Percentiles rank a stretch among this genome's conserved stretches.
These are phyloP conservation scores for Myiagra hebetior DNA, from an alignment of 2,113 vertebrate genomes.

Conservation along the genomic window DNA sequence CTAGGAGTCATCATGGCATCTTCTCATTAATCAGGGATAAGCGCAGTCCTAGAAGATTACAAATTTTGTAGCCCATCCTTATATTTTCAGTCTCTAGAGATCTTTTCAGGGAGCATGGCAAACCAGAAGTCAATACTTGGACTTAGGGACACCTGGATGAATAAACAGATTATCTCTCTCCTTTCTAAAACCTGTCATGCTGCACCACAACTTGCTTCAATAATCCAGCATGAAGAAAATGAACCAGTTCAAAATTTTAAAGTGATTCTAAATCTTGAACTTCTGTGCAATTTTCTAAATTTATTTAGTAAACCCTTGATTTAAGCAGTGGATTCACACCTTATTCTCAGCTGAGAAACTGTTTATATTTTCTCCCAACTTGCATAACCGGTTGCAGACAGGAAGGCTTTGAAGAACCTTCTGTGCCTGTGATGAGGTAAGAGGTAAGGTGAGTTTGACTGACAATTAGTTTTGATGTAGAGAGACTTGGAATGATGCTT, in stretches of 20 bases:
- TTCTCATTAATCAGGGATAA: slow-evolving; percentile 26
- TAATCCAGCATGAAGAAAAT: neutral
- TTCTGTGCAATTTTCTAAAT: neutral
- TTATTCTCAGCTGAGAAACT: slow-evolving; percentile 28
- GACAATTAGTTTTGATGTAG: neutral
- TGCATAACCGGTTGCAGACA: neutral
- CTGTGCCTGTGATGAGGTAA: neutral
- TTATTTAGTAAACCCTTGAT: slow-evolving; percentile 13
- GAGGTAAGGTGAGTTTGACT: neutral
- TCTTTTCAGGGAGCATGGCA: neutral
- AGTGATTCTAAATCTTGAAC: slow-evolving; percentile 1
- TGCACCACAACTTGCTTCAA: neutral
- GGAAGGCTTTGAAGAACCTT: neutral
- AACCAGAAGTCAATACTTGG: slow-evolving; percentile 62
- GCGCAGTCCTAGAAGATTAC: neutral
- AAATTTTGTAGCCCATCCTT: slow-evolving; percentile 6
- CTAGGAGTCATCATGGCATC: neutral
- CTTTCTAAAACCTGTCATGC: neutral
- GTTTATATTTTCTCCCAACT: neutral
- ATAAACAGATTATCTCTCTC: neutral
- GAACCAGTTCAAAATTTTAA: slow-evolving; percentile 7
- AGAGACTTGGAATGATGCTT: neutral
- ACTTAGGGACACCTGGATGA: slow-evolving; percentile 48
- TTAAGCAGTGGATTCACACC: slow-evolving; percentile 25
- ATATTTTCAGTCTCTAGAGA: slow-evolving; percentile 18